Percentiles rank a stretch among this genome's conserved stretches.
Evolutionary conservation across 2,888 invertebrate genomes (phyloP).

Genomic region (Prosapia bicincta): DNA sequence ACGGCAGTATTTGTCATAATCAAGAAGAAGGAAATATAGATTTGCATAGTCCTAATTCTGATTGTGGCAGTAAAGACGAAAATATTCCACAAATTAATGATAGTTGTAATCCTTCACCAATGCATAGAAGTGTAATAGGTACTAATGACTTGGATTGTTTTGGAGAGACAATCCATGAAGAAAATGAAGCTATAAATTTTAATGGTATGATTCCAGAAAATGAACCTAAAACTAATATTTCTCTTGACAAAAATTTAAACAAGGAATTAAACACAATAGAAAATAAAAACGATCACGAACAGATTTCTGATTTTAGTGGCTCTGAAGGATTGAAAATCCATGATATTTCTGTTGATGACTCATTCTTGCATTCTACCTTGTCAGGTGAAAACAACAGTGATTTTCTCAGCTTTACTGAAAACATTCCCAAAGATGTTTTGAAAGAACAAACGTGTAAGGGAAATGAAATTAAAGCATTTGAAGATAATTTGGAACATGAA

Average conservation of each 20-base stretch:
- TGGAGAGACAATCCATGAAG: not conserved
- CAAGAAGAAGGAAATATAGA: not conserved
- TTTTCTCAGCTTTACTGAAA: not conserved
- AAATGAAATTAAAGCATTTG: not conserved
- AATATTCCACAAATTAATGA: not conserved
- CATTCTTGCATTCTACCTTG: not conserved
- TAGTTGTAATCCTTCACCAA: not conserved
- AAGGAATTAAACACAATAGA: not conserved
- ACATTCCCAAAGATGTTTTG: not conserved
- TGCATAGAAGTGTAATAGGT: not conserved
- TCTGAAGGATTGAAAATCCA: not conserved
- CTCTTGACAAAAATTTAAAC: not conserved
- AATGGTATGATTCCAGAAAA: too few relatives aligned
- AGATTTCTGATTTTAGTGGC: not conserved
- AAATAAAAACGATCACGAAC: not conserved
- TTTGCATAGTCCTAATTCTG: not conserved
- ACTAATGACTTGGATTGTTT: not conserved
- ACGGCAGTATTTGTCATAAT: not conserved
- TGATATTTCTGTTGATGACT: not conserved
- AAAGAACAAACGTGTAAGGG: not conserved
- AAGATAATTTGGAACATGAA: not conserved
- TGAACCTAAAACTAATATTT: too few relatives aligned
- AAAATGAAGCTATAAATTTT: not conserved
- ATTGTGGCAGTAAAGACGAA: not conserved
- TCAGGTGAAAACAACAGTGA: not conserved